Conservation (phyloP, 2,797 vertebrate genomes). For the Otolemur crassicaudatus region DNA sequence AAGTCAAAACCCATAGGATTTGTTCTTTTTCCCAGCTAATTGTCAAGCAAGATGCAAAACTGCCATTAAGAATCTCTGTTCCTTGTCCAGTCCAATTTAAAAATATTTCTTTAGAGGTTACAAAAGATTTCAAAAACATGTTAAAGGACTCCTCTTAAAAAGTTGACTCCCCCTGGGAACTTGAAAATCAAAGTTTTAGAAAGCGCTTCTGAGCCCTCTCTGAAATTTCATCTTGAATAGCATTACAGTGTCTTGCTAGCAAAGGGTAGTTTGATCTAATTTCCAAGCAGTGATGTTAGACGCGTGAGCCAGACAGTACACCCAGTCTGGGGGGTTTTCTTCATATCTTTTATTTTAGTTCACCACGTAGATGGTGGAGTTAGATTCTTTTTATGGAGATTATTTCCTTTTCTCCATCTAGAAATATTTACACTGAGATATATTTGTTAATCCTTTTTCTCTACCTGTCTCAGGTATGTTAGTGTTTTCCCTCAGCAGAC, state of each 20-base stretch:
- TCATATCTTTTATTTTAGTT: background rate
- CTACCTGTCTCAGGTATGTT: background rate
- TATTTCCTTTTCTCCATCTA: background rate
- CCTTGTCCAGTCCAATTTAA: slow-evolving; percentile 77
- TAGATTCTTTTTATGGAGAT: background rate
- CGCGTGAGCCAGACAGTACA: background rate
- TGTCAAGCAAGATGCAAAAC: slow-evolving; percentile 78
- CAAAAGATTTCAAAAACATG: slow-evolving; percentile 78
- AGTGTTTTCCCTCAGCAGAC: background rate
- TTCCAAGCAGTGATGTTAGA: background rate
- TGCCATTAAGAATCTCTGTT: slow-evolving; percentile 78
- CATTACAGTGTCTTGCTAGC: slow-evolving; percentile 3
- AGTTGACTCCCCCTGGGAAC: slow-evolving; percentile 68
- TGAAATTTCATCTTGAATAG: slow-evolving; percentile 65
- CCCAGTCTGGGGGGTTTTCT: background rate
- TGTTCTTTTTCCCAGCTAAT: slow-evolving; percentile 84
- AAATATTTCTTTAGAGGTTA: slow-evolving; percentile 80
- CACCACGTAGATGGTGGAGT: background rate
- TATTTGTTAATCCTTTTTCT: background rate
- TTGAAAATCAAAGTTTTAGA: slow-evolving; percentile 77
- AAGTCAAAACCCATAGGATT: slow-evolving; percentile 83
- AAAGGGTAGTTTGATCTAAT: background rate
- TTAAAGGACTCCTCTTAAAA: slow-evolving; percentile 71
- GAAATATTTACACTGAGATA: background rate
- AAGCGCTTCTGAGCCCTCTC: slow-evolving; percentile 45